These are phyloP conservation scores for Festucalex cinctus DNA, from an alignment of 2,113 vertebrate species.

Conservation along the genomic window DNA sequence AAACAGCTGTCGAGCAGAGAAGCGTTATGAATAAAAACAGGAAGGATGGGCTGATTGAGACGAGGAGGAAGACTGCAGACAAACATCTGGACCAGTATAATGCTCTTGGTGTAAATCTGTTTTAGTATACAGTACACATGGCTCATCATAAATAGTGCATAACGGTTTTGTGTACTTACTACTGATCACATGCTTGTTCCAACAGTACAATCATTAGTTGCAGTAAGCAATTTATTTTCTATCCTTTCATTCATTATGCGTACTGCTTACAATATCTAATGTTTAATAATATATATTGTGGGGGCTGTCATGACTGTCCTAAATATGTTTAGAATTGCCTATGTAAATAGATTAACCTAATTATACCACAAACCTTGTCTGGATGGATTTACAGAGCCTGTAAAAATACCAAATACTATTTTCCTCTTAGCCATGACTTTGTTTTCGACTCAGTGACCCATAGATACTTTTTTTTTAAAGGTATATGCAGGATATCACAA, in stretches of 20 bases:
- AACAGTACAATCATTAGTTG: neutral
- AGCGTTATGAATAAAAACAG: slow-evolving; percentile 62
- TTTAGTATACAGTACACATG: slow-evolving; percentile 17
- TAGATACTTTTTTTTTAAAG: no score
- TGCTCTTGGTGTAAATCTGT: slow-evolving; percentile 33
- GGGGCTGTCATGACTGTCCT: no score
- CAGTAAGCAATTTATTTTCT: neutral
- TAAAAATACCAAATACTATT: no score
- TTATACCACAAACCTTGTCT: no score
- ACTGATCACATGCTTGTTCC: neutral
- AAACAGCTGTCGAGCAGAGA: slow-evolving; percentile 51
- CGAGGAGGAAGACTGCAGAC: slow-evolving; percentile 44
- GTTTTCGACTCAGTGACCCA: no score
- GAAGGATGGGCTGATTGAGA: slow-evolving; percentile 39
- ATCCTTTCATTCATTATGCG: neutral
- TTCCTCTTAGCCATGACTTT: no score
- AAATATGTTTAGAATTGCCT: no score
- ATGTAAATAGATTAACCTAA: no score
- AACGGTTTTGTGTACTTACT: slow-evolving; percentile 10
- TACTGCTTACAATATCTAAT: no score
- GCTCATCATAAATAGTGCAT: slow-evolving; percentile 32
- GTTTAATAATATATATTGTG: no score
- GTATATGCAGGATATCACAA: no score
- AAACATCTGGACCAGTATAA: slow-evolving; percentile 39
- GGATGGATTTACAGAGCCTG: no score